A percentile compares a stretch with the other conserved stretches of the same genome.
phyloP scores from a whole-genome alignment of 2,113 vertebrate species.

The Cololabis saira region DNA sequence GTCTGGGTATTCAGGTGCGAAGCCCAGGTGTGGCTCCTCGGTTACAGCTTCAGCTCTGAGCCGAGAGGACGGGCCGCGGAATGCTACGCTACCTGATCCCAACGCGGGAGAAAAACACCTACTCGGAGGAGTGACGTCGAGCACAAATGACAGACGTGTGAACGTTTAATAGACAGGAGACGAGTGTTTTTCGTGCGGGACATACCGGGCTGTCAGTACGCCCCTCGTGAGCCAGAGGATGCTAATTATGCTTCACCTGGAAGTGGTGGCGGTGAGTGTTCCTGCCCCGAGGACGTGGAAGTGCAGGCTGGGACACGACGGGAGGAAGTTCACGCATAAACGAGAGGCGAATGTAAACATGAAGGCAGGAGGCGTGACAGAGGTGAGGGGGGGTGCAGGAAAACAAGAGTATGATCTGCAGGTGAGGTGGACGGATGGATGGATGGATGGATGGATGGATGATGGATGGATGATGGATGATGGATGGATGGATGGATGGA shows the following conservation, averaged over 20 bases:
- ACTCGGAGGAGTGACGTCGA: not conserved
- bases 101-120: not conserved
- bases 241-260: constrained; percentile 58
- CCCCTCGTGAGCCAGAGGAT: constrained; percentile 23
- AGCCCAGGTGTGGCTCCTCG: too few relatives aligned
- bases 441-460: too few relatives aligned
- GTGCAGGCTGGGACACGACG: constrained; percentile 43
- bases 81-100: constrained; percentile 16
- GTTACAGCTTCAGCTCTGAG: too few relatives aligned
- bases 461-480: too few relatives aligned
- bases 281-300: constrained; percentile 40
- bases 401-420: constrained; percentile 14
- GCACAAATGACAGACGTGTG: constrained; percentile 37
- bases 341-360: constrained; percentile 24
- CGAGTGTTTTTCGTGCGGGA: constrained; percentile 17
- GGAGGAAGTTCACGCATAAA: constrained; percentile 15
- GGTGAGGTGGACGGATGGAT: not conserved
- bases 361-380: constrained; percentile 7
- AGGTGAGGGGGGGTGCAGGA: not conserved
- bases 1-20: too few relatives aligned
- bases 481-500: too few relatives aligned
- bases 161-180: constrained; percentile 7
- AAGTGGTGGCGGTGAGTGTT: constrained; percentile 24
- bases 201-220: constrained; percentile 36
- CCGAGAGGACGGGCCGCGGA: not conserved